These are phyloP conservation scores for Patella vulgata DNA, from an alignment of 1,140 invertebrate genomes.

Conservation along the genomic window DNA sequence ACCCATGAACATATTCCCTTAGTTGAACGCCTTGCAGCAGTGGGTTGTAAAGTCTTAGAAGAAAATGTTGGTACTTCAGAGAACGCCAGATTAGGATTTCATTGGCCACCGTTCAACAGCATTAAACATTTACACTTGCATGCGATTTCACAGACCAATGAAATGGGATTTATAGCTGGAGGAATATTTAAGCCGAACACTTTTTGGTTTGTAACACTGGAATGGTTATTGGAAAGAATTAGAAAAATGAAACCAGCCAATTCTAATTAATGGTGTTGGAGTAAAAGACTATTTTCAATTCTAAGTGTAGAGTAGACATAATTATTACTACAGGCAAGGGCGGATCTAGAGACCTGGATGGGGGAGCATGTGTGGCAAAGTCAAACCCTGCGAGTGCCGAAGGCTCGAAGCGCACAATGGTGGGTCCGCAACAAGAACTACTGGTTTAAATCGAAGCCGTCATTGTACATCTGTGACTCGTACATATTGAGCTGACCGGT, in stretches of 20 bases:
- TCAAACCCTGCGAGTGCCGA: too few species aligned
- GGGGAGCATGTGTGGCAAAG: too few species aligned
- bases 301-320: too few species aligned
- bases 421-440: too few species aligned
- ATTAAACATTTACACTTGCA: conserved; percentile 89
- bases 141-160: conserved; percentile 80
- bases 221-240: conserved; percentile 31
- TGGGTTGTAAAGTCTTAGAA: conserved; percentile 70
- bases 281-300: too few species aligned
- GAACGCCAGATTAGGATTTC: conserved; percentile 77
- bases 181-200: conserved; percentile 79
- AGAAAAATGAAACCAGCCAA: conserved; percentile 6
- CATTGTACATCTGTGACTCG: too few species aligned
- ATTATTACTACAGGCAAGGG: too few species aligned
- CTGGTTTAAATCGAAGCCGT: too few species aligned
- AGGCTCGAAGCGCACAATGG: too few species aligned
- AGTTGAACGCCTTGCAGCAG: conserved; percentile 74
- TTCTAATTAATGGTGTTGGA: too few species aligned
- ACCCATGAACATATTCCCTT: conserved; percentile 73
- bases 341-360: too few species aligned
- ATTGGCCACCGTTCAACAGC: conserved; percentile 89
- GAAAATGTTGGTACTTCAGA: conserved; percentile 62
- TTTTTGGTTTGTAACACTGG: conserved; percentile 86
- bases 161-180: conserved; percentile 77
- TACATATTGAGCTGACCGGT: too few species aligned